phyloP scores from a whole-genome alignment of 2,797 vertebrate genomes.

The Percopsis omiscomaycus region DNA sequence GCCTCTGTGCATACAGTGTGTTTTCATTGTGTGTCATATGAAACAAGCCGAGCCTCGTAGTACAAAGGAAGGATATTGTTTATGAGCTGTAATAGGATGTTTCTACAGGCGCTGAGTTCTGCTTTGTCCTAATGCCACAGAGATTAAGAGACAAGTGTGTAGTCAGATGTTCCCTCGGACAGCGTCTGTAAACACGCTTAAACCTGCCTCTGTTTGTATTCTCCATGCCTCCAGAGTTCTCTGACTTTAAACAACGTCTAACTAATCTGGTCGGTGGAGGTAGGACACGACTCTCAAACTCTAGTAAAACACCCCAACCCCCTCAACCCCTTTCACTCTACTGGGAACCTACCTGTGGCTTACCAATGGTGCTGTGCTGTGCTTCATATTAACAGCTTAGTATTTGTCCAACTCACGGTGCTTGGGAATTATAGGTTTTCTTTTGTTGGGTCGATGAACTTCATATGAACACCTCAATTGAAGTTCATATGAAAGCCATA shows the following conservation, averaged over 20 bases:
- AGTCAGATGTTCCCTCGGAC: background rate
- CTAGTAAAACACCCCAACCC: background rate
- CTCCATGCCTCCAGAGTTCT: conserved; percentile 29
- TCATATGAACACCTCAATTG: background rate
- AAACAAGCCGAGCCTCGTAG: conserved; percentile 42
- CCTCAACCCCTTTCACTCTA: background rate
- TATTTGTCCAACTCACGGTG: background rate
- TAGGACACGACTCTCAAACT: conserved; percentile 1
- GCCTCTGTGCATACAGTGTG: conserved; percentile 1
- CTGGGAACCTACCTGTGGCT: background rate
- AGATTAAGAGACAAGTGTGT: conserved; percentile 14
- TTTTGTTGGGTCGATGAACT: too few relatives aligned
- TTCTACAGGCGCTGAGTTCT: conserved; percentile 31
- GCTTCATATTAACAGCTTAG: background rate
- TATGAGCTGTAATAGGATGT: conserved; percentile 23
- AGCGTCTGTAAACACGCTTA: conserved; percentile 13
- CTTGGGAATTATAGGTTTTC: background rate
- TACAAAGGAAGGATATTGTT: conserved; percentile 36
- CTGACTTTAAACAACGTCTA: conserved; percentile 21
- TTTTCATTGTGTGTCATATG: conserved; percentile 38
- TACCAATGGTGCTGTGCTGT: background rate
- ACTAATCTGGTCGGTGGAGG: background rate
- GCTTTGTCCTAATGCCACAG: conserved; percentile 15
- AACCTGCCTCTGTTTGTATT: conserved; percentile 17
- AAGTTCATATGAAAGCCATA: background rate